Percentiles rank a stretch among this genome's conserved stretches.
Conservation (phyloP, 2,797 vertebrate species). For the Protosalanx chinensis region DNA sequence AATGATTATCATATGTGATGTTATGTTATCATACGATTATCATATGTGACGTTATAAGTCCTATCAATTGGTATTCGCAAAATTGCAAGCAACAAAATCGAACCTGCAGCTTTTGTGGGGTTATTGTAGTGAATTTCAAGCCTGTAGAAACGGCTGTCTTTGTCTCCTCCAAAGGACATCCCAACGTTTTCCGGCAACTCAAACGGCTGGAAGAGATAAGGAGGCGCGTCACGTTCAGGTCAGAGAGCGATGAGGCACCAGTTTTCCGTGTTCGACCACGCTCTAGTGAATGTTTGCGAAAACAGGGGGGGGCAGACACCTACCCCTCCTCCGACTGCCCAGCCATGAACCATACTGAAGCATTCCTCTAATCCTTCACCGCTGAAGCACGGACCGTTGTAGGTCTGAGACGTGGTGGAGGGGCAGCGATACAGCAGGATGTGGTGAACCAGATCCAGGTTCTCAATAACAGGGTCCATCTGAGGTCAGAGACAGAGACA, state of each 20-base stretch:
- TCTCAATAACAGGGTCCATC: constrained; percentile 62
- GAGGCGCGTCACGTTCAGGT: too few species aligned
- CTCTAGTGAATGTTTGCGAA: neutral
- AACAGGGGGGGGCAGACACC: constrained; percentile 25
- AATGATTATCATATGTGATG: too few species aligned
- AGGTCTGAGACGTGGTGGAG: constrained; percentile 16
- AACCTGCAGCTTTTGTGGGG: constrained; percentile 48
- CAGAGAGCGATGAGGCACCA: neutral
- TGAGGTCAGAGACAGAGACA: constrained; percentile 28
- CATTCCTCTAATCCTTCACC: constrained; percentile 6
- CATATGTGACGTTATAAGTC: too few species aligned
- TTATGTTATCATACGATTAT: too few species aligned
- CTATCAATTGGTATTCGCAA: neutral
- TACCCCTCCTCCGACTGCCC: constrained; percentile 70
- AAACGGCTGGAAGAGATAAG: constrained; percentile 41
- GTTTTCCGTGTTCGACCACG: neutral
- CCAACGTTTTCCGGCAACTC: constrained; percentile 62
- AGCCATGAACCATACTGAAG: constrained; percentile 49
- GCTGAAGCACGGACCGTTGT: constrained; percentile 43
- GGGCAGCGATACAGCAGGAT: constrained; percentile 68
- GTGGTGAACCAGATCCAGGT: constrained; percentile 64
- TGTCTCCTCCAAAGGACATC: constrained; percentile 60
- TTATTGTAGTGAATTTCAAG: constrained; percentile 75
- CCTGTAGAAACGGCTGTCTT: constrained; percentile 39
- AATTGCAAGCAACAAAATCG: neutral